A percentile compares a stretch with the other conserved stretches of the same genome.
Conservation (phyloP, 2,113 vertebrate genomes). For the Nibea coibor region DNA sequence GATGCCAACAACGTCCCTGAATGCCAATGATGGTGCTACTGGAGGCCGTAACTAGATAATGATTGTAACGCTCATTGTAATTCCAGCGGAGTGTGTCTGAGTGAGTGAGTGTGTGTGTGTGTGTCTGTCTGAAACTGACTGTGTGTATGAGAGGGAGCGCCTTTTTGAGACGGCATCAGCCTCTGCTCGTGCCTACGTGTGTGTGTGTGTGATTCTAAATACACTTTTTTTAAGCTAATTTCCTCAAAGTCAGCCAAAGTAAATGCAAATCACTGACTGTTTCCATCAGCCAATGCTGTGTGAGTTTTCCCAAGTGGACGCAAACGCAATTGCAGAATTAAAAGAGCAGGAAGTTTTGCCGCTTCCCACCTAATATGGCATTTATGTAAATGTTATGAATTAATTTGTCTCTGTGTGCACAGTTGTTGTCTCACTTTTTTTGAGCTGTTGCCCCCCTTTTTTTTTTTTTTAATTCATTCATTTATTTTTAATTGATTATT, state of each 20-base stretch:
- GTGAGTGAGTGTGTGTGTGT: slow-evolving; percentile 34
- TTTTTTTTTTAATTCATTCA: not conserved
- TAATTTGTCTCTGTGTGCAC: slow-evolving; percentile 31
- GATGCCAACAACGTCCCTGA: slow-evolving; percentile 54
- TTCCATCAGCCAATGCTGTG: slow-evolving; percentile 11
- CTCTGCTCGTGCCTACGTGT: not conserved
- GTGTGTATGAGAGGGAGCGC: not conserved
- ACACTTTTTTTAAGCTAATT: slow-evolving; percentile 34
- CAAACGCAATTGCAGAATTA: slow-evolving; percentile 56
- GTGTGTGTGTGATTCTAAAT: slow-evolving; percentile 28
- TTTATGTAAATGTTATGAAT: slow-evolving; percentile 62
- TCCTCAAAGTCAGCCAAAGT: slow-evolving; percentile 37
- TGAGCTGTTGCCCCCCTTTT: not conserved
- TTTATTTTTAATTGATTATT: slow-evolving; percentile 20
- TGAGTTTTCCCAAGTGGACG: slow-evolving; percentile 49
- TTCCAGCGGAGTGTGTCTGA: slow-evolving; percentile 51
- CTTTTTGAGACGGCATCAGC: not conserved
- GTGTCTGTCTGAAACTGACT: slow-evolving; percentile 40
- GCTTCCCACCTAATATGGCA: slow-evolving; percentile 43
- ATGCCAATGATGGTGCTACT: slow-evolving; percentile 70
- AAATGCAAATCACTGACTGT: slow-evolving; percentile 50
- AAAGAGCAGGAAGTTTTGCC: slow-evolving; percentile 47
- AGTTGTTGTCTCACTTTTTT: not conserved
- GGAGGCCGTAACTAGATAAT: slow-evolving; percentile 69
- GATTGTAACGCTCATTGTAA: slow-evolving; percentile 74